These are phyloP conservation scores for Typhlichthys eigenmanni DNA, from an alignment of 2,797 vertebrate genomes.

Conservation along the genomic window DNA sequence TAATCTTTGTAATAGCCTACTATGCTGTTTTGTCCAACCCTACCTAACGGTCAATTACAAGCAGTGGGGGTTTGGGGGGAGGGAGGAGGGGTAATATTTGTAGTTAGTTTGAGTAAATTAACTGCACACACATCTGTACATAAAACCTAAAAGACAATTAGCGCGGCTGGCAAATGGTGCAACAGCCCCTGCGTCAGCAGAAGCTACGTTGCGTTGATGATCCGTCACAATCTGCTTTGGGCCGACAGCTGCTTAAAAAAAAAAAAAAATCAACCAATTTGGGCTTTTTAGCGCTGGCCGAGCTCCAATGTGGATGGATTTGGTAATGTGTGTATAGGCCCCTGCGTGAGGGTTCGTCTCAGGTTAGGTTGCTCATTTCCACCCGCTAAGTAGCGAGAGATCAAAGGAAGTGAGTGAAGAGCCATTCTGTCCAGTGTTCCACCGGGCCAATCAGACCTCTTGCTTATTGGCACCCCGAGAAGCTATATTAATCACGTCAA, in stretches of 20 bases:
- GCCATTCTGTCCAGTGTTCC: slow-evolving; percentile 60
- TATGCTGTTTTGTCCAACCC: too few relatives aligned
- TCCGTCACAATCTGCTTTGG: slow-evolving; percentile 47
- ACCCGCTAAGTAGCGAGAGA: slow-evolving; percentile 58
- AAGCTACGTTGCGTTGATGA: slow-evolving; percentile 47
- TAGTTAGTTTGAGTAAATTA: slow-evolving; percentile 55
- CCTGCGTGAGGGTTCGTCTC: slow-evolving; percentile 61
- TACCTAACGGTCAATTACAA: slow-evolving; percentile 31
- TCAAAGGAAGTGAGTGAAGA: slow-evolving; percentile 71
- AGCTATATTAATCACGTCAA: slow-evolving; percentile 78
- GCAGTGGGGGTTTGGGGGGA: slow-evolving; percentile 44
- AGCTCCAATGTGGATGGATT: slow-evolving; percentile 55
- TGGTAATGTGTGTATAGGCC: slow-evolving; percentile 65
- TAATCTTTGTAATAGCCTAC: too few relatives aligned
- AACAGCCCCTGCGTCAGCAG: slow-evolving; percentile 67
- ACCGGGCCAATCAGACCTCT: slow-evolving; percentile 73
- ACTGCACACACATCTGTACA: slow-evolving; percentile 43
- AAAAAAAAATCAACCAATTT: slow-evolving; percentile 69
- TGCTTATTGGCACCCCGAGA: slow-evolving; percentile 76
- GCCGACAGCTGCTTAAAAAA: slow-evolving; percentile 54
- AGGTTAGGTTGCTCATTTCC: slow-evolving; percentile 60
- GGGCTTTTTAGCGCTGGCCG: slow-evolving; percentile 66
- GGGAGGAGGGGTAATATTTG: slow-evolving; percentile 43
- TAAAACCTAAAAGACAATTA: slow-evolving; percentile 60
- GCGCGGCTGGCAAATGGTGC: slow-evolving; percentile 50